These are phyloP conservation scores for Antheraea mylitta DNA, from an alignment of 1,140 invertebrate species.

Conservation along the genomic window DNA sequence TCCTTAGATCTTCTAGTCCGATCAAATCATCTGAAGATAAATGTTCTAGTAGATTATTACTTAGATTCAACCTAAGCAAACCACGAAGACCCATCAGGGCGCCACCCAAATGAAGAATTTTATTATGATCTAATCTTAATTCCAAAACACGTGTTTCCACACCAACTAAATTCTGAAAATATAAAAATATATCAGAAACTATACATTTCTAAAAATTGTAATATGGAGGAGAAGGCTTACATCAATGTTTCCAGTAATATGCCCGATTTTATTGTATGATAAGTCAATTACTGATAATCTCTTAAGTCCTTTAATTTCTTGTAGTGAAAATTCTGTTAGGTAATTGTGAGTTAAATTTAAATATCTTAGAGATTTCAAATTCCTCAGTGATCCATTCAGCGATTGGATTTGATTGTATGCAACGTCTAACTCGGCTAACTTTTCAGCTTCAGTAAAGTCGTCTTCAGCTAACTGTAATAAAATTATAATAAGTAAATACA, in stretches of 20 bases:
- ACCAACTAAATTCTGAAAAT: conserved; percentile 85
- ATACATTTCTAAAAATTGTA: not conserved
- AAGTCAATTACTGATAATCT: conserved; percentile 84
- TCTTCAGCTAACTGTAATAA: conserved; percentile 83
- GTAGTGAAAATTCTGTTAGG: conserved; percentile 87
- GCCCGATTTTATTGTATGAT: conserved; percentile 86
- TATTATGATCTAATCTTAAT: conserved; percentile 86
- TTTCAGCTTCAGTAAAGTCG: conserved; percentile 85
- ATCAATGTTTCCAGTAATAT: conserved; percentile 83
- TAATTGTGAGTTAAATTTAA: conserved; percentile 88
- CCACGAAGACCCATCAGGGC: conserved; percentile 86
- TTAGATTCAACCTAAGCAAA: conserved; percentile 85
- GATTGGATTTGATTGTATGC: conserved; percentile 85
- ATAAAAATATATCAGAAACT: conserved; percentile 3
- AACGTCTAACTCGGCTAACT: conserved; percentile 83
- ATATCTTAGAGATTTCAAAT: conserved; percentile 82
- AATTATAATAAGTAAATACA: not conserved
- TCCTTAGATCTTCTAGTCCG: conserved; percentile 84
- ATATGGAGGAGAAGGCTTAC: conserved; percentile 62
- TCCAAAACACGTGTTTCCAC: conserved; percentile 84
- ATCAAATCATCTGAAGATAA: conserved; percentile 87
- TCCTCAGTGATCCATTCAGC: conserved; percentile 86
- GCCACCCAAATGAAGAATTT: conserved; percentile 84
- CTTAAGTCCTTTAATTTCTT: conserved; percentile 85
- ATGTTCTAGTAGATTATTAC: conserved; percentile 85